Base-by-base conservation (phyloP, 35 echinoderm and acorn worm genomes). In the Holothuria glaberrima region DNA sequence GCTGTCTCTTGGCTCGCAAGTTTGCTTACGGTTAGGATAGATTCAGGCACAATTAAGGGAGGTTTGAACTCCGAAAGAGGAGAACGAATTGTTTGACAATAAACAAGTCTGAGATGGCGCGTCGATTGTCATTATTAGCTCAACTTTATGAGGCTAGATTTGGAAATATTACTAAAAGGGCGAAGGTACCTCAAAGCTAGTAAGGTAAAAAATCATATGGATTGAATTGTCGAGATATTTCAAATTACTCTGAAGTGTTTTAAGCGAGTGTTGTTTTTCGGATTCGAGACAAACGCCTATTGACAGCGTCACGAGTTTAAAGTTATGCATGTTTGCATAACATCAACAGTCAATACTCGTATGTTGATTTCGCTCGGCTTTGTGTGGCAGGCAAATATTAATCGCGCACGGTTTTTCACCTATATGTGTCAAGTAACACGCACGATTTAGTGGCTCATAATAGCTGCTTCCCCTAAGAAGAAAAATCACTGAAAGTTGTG, bases 11-110 rank as follows among this genome's bases (percentile, higher is more conserved):
- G 27, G 18, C 50, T 54, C 50, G 50, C 66, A 35, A 78, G 74
- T 78, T 30, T 69, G 25, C 31, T 69, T 69, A 12, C 50, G 50
- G 50, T 54, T 54, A 54, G 44, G 44, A 2, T 41, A 78, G 74
- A 78, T 26, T 78, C 32, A 48, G 73, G 73, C 38, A 77, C 73
- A 77, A 77, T 77, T 77, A 77, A 77, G 73, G 73, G 73, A 77
- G 35, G 73, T 48, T 77, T 77, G 73, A 77, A 48, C 36, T 77
- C 48, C 73, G 48, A 48, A 48, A 54, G 73, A 77, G 41, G 73
- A 77, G 73, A 48, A 34, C 27, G 73, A 77, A 21, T 77, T 77
- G 73, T 77, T 77, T 77, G 73, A 38, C 73, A 77, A 77, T 77
- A 77, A 77, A 77, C 73, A 77, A 48, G 36, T 48, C 27, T 48